phyloP scores from a whole-genome alignment of 2,113 vertebrate species.

The Equus przewalskii region DNA sequence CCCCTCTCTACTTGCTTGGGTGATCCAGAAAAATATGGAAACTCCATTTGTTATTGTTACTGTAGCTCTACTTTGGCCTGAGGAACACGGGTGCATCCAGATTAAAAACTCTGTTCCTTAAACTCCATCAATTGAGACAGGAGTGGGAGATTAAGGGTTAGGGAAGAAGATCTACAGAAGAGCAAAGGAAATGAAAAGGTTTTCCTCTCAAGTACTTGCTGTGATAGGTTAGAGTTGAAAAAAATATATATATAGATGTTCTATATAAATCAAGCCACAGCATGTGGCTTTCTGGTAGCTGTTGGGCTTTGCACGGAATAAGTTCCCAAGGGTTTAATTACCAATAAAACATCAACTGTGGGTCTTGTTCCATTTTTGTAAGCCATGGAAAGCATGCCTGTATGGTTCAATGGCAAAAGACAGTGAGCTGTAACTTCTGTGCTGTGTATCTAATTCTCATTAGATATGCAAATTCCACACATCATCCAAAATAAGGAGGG shows the following conservation, averaged over 20 bases:
- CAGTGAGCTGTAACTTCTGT: neutral
- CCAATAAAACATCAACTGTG: neutral
- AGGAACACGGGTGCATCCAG: neutral
- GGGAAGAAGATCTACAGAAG: neutral
- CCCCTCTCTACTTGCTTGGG: neutral
- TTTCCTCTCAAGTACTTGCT: neutral
- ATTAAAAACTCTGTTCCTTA: neutral
- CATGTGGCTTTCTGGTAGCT: neutral
- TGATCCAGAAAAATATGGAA: neutral
- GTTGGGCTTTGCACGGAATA: neutral
- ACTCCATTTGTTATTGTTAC: neutral
- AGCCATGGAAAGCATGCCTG: neutral
- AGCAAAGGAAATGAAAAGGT: neutral
- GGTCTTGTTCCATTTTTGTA: neutral
- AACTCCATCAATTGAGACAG: neutral
- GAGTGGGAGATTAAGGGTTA: neutral
- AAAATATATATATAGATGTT: neutral
- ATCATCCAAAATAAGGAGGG: neutral
- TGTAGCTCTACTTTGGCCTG: neutral
- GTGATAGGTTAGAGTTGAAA: neutral
- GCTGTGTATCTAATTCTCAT: neutral
- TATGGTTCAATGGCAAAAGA: neutral
- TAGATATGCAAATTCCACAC: neutral
- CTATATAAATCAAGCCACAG: neutral
- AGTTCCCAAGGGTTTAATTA: neutral